These are phyloP conservation scores for Macrostomum lignano DNA, from an alignment of 1,140 invertebrate genomes.

Conservation along the genomic window DNA sequence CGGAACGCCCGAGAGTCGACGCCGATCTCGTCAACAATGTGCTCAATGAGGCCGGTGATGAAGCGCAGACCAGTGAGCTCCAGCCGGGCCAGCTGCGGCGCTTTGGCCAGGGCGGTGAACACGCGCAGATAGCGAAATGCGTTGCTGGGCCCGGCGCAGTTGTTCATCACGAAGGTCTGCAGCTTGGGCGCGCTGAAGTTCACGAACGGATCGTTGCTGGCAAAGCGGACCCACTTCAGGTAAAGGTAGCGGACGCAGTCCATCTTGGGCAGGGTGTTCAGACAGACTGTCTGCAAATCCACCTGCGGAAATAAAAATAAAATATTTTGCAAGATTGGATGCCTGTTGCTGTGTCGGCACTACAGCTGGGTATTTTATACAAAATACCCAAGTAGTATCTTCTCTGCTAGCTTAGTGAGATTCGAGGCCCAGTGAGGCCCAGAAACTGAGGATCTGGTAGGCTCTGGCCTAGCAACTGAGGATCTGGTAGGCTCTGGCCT, in stretches of 20 bases:
- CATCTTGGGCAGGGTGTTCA: constrained; percentile 11
- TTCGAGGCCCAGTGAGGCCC: no score
- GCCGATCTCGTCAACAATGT: constrained; percentile 15
- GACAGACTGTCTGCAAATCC: no score
- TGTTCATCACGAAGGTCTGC: constrained; percentile 18
- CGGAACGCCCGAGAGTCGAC: constrained; percentile 13
- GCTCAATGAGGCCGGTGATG: constrained; percentile 16
- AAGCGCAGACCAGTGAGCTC: constrained; percentile 17
- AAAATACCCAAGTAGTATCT: no score
- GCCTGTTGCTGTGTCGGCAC: no score
- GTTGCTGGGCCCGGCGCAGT: constrained; percentile 15
- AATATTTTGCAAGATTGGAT: no score
- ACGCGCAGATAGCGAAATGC: constrained; percentile 15
- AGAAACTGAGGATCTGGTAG: no score
- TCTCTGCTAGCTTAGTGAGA: no score
- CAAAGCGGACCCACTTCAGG: constrained; percentile 13
- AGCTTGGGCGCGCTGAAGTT: constrained; percentile 16
- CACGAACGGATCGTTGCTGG: constrained; percentile 15
- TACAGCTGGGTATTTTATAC: no score
- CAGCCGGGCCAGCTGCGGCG: constrained; percentile 12
- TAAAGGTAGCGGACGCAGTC: constrained; percentile 13
- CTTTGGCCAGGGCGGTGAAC: constrained; percentile 12
- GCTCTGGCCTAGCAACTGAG: no score
- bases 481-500: no score
- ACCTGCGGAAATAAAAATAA: no score